These are phyloP conservation scores for Tiliacea citrago DNA, from an alignment of 2,888 invertebrate genomes.

Conservation along the genomic window DNA sequence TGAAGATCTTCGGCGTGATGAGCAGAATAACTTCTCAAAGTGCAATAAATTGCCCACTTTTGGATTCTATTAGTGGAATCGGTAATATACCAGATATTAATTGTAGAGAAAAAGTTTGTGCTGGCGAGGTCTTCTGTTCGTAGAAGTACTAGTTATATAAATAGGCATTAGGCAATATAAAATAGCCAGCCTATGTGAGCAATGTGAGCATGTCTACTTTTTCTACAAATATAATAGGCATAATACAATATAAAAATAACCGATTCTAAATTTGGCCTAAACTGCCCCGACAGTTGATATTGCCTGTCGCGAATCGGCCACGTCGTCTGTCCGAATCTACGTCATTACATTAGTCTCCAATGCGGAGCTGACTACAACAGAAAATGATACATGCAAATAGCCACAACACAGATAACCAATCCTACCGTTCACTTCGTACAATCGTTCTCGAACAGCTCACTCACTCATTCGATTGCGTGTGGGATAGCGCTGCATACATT, in stretches of 20 bases:
- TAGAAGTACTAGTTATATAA: too few relatives aligned
- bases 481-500: conserved; percentile 10
- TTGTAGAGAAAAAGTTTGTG: too few relatives aligned
- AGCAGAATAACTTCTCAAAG: too few relatives aligned
- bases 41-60: too few relatives aligned
- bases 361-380: conserved; percentile 74
- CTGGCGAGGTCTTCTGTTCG: too few relatives aligned
- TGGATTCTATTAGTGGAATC: too few relatives aligned
- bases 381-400: conserved; percentile 83
- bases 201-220: neutral
- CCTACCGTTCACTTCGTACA: conserved; percentile 53
- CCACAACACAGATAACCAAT: conserved; percentile 56
- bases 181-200: neutral
- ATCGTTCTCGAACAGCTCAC: conserved; percentile 50
- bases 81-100: too few relatives aligned
- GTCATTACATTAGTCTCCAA: conserved; percentile 58
- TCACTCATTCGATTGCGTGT: conserved; percentile 46
- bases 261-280: conserved; percentile 22
- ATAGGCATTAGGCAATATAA: neutral
- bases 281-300: conserved; percentile 42
- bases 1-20: too few relatives aligned
- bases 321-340: conserved; percentile 35
- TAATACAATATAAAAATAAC: conserved; percentile 7
- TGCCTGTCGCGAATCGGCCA: conserved; percentile 34
- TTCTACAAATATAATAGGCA: neutral